A percentile compares a stretch with the other conserved stretches of the same genome.
Conservation (phyloP, 2,113 vertebrate genomes). For the Cepphus grylle region DNA sequence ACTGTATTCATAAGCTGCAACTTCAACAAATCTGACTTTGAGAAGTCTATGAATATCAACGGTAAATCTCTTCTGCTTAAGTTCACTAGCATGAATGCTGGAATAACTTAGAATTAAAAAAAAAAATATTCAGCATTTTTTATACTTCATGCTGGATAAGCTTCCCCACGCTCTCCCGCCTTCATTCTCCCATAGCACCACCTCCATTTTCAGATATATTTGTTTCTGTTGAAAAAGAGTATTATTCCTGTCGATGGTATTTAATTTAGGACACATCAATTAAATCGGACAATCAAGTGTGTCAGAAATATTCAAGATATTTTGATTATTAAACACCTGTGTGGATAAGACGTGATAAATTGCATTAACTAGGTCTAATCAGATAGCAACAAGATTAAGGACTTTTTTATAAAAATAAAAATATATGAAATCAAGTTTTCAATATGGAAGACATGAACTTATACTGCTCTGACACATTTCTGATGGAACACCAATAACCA, state of each 20-base stretch:
- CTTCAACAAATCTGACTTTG: background rate
- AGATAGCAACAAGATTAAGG: background rate
- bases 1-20: background rate
- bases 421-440: background rate
- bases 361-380: background rate
- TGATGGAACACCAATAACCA: background rate
- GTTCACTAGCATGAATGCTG: rapidly evolving
- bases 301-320: background rate
- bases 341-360: background rate
- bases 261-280: background rate
- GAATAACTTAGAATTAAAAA: background rate
- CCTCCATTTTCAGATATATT: background rate
- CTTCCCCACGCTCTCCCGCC: background rate
- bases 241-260: background rate
- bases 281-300: background rate
- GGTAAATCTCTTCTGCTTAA: background rate
- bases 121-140: background rate
- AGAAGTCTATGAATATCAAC: background rate
- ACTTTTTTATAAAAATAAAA: background rate
- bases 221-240: background rate
- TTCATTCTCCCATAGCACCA: background rate
- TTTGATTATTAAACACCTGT: background rate
- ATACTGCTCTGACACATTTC: background rate
- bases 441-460: background rate
- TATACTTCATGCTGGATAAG: background rate